Evolutionary conservation across 2,888 invertebrate genomes (phyloP).

Genomic region (Drosophila parthenogenetica): DNA sequence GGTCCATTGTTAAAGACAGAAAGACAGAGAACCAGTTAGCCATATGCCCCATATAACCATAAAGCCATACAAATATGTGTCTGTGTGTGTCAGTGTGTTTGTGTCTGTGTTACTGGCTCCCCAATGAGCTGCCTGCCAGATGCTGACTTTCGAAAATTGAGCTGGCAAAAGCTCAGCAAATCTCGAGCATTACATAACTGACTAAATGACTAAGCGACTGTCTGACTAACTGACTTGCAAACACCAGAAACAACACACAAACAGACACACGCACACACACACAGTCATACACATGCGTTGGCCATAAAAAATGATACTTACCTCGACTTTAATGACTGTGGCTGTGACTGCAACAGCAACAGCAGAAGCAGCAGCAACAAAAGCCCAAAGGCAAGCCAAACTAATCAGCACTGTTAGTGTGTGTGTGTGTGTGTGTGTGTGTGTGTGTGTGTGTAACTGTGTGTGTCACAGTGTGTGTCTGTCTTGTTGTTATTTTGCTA

Average conservation of each 20-base stretch:
- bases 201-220: constrained; percentile 58
- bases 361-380: constrained; percentile 21
- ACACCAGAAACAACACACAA: constrained; percentile 38
- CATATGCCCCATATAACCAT: constrained; percentile 39
- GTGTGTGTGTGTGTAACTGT: neutral
- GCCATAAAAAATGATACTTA: constrained; percentile 76
- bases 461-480: constrained; percentile 9
- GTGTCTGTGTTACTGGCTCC: constrained; percentile 21
- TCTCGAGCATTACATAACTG: constrained; percentile 73
- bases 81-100: constrained; percentile 3
- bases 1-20: constrained; percentile 10
- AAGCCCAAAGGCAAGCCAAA: constrained; percentile 62
- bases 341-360: constrained; percentile 59
- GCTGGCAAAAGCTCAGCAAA: constrained; percentile 74
- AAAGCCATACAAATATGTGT: constrained; percentile 55
- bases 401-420: constrained; percentile 68
- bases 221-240: constrained; percentile 68
- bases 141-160: constrained; percentile 66
- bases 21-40: constrained; percentile 18
- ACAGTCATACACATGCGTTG: constrained; percentile 38
- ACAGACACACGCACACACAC: constrained; percentile 29
- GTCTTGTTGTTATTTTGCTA: constrained; percentile 43
- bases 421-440: constrained; percentile 18
- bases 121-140: constrained; percentile 38
- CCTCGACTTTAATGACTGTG: constrained; percentile 76